A percentile compares a stretch with the other conserved stretches of the same genome.
phyloP scores from a whole-genome alignment of 1,140 invertebrate species.

The Rhopalosiphum maidis region DNA sequence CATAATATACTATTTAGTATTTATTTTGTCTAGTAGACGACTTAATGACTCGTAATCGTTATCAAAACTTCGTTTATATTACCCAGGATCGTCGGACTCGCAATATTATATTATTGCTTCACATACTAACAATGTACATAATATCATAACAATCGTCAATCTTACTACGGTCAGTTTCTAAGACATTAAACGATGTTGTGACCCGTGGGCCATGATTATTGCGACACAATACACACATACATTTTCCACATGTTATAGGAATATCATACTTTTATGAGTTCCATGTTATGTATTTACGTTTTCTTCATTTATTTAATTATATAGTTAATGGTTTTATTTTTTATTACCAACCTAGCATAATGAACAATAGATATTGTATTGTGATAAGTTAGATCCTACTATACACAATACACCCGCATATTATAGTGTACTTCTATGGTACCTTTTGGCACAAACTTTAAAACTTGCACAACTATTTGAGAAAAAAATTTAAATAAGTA shows the following conservation, averaged over 20 bases:
- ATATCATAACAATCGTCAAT: not conserved
- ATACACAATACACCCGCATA: too few relatives aligned
- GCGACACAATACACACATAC: not conserved
- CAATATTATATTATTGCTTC: not conserved
- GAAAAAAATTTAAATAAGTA: too few relatives aligned
- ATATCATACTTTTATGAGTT: not conserved
- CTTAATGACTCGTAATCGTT: not conserved
- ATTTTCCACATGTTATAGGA: not conserved
- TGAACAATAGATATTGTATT: too few relatives aligned
- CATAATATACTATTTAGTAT: not conserved
- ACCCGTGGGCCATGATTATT: not conserved
- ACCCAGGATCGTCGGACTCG: not conserved
- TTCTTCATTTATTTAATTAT: not conserved
- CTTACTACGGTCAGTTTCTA: not conserved
- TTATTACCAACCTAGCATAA: too few relatives aligned
- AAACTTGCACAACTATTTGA: too few relatives aligned
- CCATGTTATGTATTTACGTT: not conserved
- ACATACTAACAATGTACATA: not conserved
- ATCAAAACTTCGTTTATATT: not conserved
- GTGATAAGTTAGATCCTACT: too few relatives aligned
- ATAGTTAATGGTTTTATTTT: not conserved
- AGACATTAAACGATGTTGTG: not conserved
- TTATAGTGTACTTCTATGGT: too few relatives aligned
- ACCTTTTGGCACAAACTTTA: too few relatives aligned
- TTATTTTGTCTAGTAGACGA: not conserved